These are phyloP conservation scores for Microctonus aethiopoides DNA, from an alignment of 2,888 invertebrate genomes.

Conservation along the genomic window DNA sequence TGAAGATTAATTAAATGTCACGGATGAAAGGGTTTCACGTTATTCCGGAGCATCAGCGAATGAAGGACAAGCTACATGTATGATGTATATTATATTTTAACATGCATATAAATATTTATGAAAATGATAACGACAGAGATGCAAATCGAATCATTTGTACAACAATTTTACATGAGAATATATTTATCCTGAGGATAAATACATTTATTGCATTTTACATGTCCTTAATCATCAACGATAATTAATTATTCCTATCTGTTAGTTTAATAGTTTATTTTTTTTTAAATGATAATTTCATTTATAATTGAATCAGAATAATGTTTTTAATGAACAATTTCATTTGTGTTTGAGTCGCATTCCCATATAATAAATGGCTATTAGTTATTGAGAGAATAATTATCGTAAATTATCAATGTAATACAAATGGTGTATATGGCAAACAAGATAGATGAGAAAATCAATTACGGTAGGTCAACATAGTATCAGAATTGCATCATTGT, in stretches of 20 bases:
- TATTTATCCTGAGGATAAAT: no score
- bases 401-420: constrained; percentile 12
- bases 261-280: no score
- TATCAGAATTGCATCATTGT: not conserved
- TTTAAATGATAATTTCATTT: not conserved
- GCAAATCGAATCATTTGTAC: no score
- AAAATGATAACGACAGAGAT: no score
- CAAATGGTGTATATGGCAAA: not conserved
- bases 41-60: not conserved
- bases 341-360: not conserved
- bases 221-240: no score
- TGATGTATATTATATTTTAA: not conserved
- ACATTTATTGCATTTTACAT: no score
- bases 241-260: no score
- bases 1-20: constrained; percentile 12
- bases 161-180: no score
- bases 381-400: constrained; percentile 2
- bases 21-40: not conserved
- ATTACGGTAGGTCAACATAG: not conserved
- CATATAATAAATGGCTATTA: not conserved
- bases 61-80: not conserved
- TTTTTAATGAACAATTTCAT: not conserved
- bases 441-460: constrained; percentile 17
- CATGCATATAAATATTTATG: no score
- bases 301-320: not conserved